phyloP scores from a whole-genome alignment of 1,140 invertebrate species.

The Orius laevigatus region DNA sequence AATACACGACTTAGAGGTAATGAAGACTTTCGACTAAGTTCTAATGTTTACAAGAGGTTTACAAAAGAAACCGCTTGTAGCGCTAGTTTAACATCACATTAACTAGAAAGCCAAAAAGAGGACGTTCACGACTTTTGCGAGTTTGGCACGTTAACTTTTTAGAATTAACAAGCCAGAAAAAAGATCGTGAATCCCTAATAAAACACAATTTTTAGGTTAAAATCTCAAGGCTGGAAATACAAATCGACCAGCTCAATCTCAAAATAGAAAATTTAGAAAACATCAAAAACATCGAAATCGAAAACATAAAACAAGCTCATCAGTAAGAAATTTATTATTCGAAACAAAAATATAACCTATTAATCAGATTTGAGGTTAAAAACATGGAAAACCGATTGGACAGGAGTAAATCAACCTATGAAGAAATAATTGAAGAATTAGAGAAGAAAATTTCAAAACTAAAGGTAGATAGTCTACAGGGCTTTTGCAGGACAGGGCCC shows the following conservation, averaged over 20 bases:
- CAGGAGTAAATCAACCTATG: slow-evolving; percentile 5
- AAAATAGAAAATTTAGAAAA: slow-evolving; percentile 9
- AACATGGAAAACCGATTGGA: slow-evolving; percentile 9
- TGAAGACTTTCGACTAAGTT: too few relatives aligned
- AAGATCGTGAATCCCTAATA: too few relatives aligned
- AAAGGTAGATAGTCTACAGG: slow-evolving; percentile 6
- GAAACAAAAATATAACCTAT: not conserved
- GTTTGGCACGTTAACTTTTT: too few relatives aligned
- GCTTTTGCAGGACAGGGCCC: too few relatives aligned
- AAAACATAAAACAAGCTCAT: slow-evolving; percentile 11
- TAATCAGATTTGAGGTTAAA: slow-evolving; percentile 10
- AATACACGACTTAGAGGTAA: not conserved
- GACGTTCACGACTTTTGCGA: too few relatives aligned
- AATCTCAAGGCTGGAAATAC: slow-evolving; percentile 6
- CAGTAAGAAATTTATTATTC: slow-evolving; percentile 3
- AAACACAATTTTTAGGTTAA: slow-evolving; percentile 4
- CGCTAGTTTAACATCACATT: too few relatives aligned
- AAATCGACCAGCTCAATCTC: slow-evolving; percentile 8
- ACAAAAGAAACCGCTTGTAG: too few relatives aligned
- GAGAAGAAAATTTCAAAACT: slow-evolving; percentile 12
- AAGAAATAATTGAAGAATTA: slow-evolving; percentile 9
- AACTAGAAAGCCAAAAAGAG: too few relatives aligned
- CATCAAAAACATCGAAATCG: slow-evolving; percentile 8
- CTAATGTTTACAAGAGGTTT: too few relatives aligned
- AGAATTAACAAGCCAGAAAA: too few relatives aligned